phyloP scores from a whole-genome alignment of 2,113 vertebrate genomes.

The Hepsetus odoe region DNA sequence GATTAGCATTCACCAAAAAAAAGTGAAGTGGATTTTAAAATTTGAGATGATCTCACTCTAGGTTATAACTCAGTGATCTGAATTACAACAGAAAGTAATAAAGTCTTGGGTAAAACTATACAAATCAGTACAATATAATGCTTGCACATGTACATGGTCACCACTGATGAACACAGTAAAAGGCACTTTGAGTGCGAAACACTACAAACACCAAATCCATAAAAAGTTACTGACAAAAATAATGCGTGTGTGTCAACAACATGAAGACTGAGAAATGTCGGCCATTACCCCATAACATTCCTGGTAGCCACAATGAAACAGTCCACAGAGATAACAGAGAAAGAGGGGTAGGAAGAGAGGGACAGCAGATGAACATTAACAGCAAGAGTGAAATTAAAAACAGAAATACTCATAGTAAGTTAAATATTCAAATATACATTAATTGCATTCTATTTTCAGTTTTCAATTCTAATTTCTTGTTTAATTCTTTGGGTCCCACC shows the following conservation, averaged over 20 bases:
- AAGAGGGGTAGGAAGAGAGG: slow-evolving; percentile 72
- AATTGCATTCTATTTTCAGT: background rate
- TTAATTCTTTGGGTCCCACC: too few species aligned
- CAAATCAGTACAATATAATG: background rate
- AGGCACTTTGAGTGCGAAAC: slow-evolving; percentile 20
- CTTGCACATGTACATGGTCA: background rate
- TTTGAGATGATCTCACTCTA: background rate
- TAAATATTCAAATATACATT: too few species aligned
- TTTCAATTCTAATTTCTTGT: too few species aligned
- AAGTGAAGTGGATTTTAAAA: background rate
- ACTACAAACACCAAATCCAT: background rate
- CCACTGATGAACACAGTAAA: background rate
- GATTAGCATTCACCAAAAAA: background rate
- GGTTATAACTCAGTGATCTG: slow-evolving; percentile 1
- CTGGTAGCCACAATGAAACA: slow-evolving; percentile 78
- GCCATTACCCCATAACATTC: slow-evolving; percentile 84
- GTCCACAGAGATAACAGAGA: slow-evolving; percentile 82
- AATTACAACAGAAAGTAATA: background rate
- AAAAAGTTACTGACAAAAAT: slow-evolving; percentile 42
- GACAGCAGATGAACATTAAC: slow-evolving; percentile 68
- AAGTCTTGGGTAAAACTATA: too few species aligned
- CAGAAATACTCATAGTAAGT: background rate
- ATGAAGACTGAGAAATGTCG: slow-evolving; percentile 58
- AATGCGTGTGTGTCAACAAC: slow-evolving; percentile 36
- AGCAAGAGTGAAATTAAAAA: slow-evolving; percentile 12